Evolutionary conservation across 1,140 invertebrate species (phyloP).

Genomic region (Ericerus pela): DNA sequence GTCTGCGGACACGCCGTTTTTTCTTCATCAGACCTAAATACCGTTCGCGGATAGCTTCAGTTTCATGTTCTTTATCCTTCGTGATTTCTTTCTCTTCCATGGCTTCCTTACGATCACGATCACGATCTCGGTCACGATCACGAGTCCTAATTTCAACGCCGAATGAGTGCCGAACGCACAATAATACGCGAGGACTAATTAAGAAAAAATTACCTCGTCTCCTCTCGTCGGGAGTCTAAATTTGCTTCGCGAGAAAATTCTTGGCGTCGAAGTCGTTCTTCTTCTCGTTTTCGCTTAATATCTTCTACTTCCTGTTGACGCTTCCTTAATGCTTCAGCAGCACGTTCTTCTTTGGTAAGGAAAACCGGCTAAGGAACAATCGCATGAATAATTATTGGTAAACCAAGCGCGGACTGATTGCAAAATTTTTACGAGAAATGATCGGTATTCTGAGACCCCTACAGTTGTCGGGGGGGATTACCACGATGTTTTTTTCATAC

Average conservation of each 20-base stretch:
- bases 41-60: constrained; percentile 83
- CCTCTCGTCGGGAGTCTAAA: constrained; percentile 24
- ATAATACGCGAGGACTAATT: constrained; percentile 2
- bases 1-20: constrained; percentile 72
- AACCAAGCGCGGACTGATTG: too few species aligned
- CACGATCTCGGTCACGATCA: constrained; percentile 24
- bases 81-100: constrained; percentile 38
- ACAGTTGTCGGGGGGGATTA: too few species aligned
- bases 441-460: too few species aligned
- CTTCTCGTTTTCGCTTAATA: constrained; percentile 48
- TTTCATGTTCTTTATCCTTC: constrained; percentile 81
- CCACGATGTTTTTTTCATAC: too few species aligned
- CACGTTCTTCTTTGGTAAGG: constrained; percentile 88
- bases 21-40: constrained; percentile 92
- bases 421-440: too few species aligned
- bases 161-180: background rate
- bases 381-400: background rate
- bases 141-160: constrained; percentile 18
- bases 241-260: constrained; percentile 41
- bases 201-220: constrained; percentile 22
- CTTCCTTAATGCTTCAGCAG: constrained; percentile 69
- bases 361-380: constrained; percentile 63
- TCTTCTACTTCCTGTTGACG: constrained; percentile 71
- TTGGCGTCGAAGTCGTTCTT: constrained; percentile 47
- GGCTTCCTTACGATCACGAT: constrained; percentile 31